A percentile compares a stretch with the other conserved stretches of the same genome.
These are phyloP conservation scores for Varanus komodoensis DNA, from an alignment of 2,113 vertebrate species.

Conservation along the genomic window DNA sequence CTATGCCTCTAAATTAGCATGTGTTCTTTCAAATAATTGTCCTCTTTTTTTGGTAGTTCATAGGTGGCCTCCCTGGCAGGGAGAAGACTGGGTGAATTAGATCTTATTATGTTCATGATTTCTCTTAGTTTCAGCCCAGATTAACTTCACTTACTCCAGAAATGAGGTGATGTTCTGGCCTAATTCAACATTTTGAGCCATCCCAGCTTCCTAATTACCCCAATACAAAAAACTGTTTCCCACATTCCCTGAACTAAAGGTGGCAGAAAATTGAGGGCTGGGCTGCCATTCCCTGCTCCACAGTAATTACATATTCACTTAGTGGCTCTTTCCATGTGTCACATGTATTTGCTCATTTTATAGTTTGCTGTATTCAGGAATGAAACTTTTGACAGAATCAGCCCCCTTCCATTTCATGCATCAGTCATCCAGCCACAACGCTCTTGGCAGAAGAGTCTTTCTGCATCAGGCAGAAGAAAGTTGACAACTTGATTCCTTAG, in stretches of 20 bases:
- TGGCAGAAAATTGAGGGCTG: neutral
- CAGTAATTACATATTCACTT: neutral
- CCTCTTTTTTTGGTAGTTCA: too few relatives aligned
- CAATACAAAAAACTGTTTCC: neutral
- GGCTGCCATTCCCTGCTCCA: neutral
- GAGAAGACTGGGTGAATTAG: neutral
- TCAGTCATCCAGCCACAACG: neutral
- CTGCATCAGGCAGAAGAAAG: neutral
- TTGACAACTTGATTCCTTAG: constrained; percentile 6
- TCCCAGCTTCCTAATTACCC: neutral
- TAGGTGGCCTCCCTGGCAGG: neutral
- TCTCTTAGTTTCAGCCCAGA: too few relatives aligned
- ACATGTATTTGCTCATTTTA: neutral
- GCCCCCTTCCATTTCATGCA: neutral
- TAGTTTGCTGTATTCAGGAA: neutral
- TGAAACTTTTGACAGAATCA: constrained; percentile 7
- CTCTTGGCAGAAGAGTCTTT: constrained; percentile 7
- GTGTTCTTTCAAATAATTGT: too few relatives aligned
- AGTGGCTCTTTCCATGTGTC: neutral
- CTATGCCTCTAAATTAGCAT: too few relatives aligned
- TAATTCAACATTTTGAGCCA: neutral
- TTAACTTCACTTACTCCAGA: neutral
- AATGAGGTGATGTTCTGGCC: neutral
- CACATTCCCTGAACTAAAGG: neutral
- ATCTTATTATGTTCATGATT: neutral